Evolutionary conservation across 2,797 vertebrate species (phyloP), one percentile per base, ranked within the genome.

Genomic region (Euthynnus affinis): DNA sequence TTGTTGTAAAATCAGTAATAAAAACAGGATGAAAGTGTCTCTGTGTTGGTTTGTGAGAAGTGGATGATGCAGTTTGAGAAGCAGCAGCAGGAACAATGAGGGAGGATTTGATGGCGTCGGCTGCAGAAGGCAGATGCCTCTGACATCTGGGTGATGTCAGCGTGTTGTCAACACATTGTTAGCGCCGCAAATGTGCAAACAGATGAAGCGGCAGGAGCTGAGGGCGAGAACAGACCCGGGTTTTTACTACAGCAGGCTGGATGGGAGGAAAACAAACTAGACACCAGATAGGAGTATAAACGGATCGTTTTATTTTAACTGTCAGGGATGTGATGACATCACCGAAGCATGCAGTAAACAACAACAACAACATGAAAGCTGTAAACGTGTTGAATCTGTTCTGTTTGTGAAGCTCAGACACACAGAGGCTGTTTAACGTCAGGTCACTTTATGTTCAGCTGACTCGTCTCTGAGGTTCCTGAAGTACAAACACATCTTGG

Each of bases 101-200:
- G 57, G 58, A 42, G 53, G 32, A n/a, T 49, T 64, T 89, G 91
- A 93, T 93, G 91, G 90, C 93, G 76, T 92, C 87, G 89, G 76
- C 70, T 86, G 81, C 79, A 88, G 90, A 40, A 89, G 90, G 91
- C 95, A 95, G 95, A 95, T 96, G 95, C 88, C 89, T 80, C 67
- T 92, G 92, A 95, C 95, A 96, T 95, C 95, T 96, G 95, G 90
- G 91, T 89, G 91, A 93, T 94, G 94, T 95, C 95, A 95, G 90
- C 87, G 75, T 92, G 92, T 94, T 96, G 95, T 95, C 95, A 95
- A 95, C 94, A 94, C 94, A 91, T 92, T 93, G 94, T 95, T 95
- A 96, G 94, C 88, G 67, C 91, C 58, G 76, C 89, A 87, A 95
- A 94, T 88, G 91, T 94, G 92, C 91, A 87, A 94, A 92, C 91